Conservation (phyloP, 92 coral and sea anemone species). For the Anthopleura xanthogrammica region DNA sequence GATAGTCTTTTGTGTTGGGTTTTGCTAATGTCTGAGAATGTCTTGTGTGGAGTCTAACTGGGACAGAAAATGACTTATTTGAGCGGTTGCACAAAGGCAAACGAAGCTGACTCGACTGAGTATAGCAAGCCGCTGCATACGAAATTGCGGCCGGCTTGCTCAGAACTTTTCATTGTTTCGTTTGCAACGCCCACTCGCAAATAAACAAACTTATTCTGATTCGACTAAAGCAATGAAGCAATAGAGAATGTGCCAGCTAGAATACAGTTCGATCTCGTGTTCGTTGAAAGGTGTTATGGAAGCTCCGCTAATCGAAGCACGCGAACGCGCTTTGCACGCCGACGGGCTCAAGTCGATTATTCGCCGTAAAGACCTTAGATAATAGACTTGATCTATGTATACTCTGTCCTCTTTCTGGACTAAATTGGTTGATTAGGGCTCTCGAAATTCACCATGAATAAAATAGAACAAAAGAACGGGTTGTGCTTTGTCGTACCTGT, state of each 20-base stretch:
- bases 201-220: conserved; percentile 56
- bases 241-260: conserved; percentile 13
- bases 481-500: conserved; percentile 41
- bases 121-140: conserved; percentile 26
- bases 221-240: conserved; percentile 27
- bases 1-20: conserved; percentile 9
- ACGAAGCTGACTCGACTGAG: conserved; percentile 15
- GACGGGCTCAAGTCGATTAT: conserved; percentile 23
- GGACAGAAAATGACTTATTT: conserved; percentile 9
- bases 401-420: conserved; percentile 27
- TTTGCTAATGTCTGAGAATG: conserved; percentile 14
- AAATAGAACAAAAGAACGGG: conserved; percentile 71
- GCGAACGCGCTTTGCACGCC: conserved; percentile 41
- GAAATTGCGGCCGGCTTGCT: conserved; percentile 35
- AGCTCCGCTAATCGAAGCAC: conserved; percentile 27
- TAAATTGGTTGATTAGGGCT: conserved; percentile 61
- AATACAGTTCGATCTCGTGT: conserved; percentile 22
- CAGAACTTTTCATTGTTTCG: conserved; percentile 36
- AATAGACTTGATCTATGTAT: conserved; percentile 10
- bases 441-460: conserved; percentile 42
- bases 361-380: conserved; percentile 11
- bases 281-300: not conserved
- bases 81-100: conserved; percentile 33
- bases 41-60: conserved; percentile 19
- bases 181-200: conserved; percentile 83